phyloP scores from a whole-genome alignment of 1,140 invertebrate genomes.

The Pantala flavescens region DNA sequence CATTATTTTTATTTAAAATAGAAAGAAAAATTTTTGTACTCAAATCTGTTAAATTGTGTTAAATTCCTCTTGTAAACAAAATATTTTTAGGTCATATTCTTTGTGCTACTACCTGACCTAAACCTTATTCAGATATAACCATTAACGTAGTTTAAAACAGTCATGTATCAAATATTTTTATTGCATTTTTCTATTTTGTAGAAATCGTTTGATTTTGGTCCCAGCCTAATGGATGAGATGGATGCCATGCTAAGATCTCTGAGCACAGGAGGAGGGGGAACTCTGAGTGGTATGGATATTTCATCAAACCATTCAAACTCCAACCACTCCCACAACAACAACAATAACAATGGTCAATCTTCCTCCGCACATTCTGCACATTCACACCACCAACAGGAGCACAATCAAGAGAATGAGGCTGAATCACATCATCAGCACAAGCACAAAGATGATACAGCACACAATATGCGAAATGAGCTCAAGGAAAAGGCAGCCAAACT shows the following conservation, averaged over 20 bases:
- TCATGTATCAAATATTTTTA: too few relatives aligned
- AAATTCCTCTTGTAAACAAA: too few relatives aligned
- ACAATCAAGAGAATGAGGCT: not conserved
- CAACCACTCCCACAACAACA: not conserved
- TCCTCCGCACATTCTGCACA: not conserved
- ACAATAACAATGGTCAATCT: not conserved
- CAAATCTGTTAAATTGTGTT: too few relatives aligned
- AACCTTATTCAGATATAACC: too few relatives aligned
- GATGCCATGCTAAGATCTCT: slow-evolving; percentile 83
- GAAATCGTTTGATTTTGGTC: slow-evolving; percentile 79
- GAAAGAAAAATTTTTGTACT: too few relatives aligned
- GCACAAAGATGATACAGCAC: slow-evolving; percentile 37
- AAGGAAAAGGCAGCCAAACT: slow-evolving; percentile 52
- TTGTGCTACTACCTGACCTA: too few relatives aligned
- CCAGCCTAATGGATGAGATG: slow-evolving; percentile 90
- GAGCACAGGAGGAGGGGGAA: slow-evolving; percentile 30
- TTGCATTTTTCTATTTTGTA: too few relatives aligned
- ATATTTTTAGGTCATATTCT: too few relatives aligned
- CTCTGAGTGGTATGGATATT: not conserved
- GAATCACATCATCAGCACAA: not conserved
- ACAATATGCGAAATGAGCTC: slow-evolving; percentile 60
- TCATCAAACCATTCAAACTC: not conserved
- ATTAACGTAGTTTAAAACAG: too few relatives aligned
- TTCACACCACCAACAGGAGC: not conserved
- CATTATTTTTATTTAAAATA: too few relatives aligned